These are phyloP conservation scores for Agonopterix arenella DNA, from an alignment of 2,888 invertebrate species.

Conservation along the genomic window DNA sequence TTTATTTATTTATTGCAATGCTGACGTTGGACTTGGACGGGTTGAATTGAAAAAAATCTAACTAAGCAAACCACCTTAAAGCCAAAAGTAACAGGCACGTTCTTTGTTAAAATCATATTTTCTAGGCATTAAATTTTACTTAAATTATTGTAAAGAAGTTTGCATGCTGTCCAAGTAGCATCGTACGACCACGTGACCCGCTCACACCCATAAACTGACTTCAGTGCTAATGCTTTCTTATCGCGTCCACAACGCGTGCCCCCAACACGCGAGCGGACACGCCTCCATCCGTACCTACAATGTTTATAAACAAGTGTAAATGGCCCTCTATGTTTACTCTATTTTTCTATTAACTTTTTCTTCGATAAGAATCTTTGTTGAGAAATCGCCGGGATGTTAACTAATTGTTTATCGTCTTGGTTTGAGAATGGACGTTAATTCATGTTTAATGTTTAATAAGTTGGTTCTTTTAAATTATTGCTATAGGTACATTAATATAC, in stretches of 20 bases:
- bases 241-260: constrained; percentile 21
- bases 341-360: constrained; percentile 1
- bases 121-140: too few relatives aligned
- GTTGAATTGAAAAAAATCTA: too few relatives aligned
- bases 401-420: neutral
- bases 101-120: too few relatives aligned
- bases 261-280: constrained; percentile 13
- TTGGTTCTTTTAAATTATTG: too few relatives aligned
- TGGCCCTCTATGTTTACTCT: constrained; percentile 19
- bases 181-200: constrained; percentile 3
- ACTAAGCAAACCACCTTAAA: too few relatives aligned
- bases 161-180: too few relatives aligned
- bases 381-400: neutral
- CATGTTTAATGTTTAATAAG: too few relatives aligned
- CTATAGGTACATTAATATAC: too few relatives aligned
- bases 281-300: constrained; percentile 5
- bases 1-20: too few relatives aligned
- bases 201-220: neutral
- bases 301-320: constrained; percentile 28
- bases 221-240: constrained; percentile 15
- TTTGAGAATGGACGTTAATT: neutral
- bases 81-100: too few relatives aligned
- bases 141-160: too few relatives aligned
- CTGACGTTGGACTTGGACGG: too few relatives aligned
- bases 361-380: constrained; percentile 4